These are phyloP conservation scores for Diploptera punctata DNA, from an alignment of 2,888 invertebrate genomes.

Conservation along the genomic window DNA sequence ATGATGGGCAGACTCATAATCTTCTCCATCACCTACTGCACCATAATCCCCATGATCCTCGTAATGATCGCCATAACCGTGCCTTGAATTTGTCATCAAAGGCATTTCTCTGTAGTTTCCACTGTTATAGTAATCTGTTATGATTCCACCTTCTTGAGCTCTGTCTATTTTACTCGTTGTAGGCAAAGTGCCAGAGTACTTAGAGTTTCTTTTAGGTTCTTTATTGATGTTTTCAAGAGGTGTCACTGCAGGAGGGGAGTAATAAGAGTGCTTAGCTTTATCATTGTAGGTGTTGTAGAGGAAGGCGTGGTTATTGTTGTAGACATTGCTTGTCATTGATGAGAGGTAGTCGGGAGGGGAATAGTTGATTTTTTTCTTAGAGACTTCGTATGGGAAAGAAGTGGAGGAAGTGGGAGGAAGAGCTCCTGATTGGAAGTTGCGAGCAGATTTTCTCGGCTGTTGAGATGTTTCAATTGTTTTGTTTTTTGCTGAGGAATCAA, in stretches of 20 bases:
- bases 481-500: neutral
- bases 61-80: constrained; percentile 1
- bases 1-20: neutral
- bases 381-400: neutral
- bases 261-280: neutral
- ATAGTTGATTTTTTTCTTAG: constrained; percentile 6
- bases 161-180: neutral
- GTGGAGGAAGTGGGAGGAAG: neutral
- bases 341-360: neutral
- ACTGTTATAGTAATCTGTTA: neutral
- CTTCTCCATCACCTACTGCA: neutral
- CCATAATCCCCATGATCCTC: constrained; percentile 15
- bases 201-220: neutral
- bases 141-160: neutral
- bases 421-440: neutral
- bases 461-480: neutral
- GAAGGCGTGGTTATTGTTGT: constrained; percentile 8
- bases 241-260: neutral
- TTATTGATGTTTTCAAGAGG: neutral
- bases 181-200: neutral
- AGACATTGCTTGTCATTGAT: neutral
- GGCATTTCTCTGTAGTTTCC: neutral
- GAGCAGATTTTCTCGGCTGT: neutral
- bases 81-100: neutral
- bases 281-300: constrained; percentile 10